Evolutionary conservation across 2,888 invertebrate genomes (phyloP).

Genomic region (Caenorhabditis sp.): DNA sequence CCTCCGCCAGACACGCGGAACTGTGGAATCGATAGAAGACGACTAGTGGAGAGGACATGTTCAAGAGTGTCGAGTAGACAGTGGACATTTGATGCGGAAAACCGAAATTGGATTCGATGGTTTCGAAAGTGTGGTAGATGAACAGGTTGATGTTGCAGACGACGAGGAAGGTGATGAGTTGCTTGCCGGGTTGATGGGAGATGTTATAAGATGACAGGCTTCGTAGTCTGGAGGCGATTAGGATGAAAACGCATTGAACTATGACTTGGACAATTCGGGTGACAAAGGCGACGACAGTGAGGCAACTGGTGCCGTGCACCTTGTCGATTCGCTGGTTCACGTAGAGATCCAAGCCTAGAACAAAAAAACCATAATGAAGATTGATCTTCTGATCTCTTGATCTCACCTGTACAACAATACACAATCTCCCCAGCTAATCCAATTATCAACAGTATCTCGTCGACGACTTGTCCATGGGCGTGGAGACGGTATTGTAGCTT

Average conservation of each 20-base stretch:
- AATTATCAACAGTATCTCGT: conserved; percentile 59
- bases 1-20: conserved; percentile 72
- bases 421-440: conserved; percentile 61
- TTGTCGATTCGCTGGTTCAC: conserved; percentile 35
- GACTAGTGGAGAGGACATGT: conserved; percentile 59
- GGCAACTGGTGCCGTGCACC: conserved; percentile 24
- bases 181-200: conserved; percentile 76
- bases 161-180: conserved; percentile 80
- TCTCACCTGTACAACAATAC: conserved; percentile 58
- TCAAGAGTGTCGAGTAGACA: conserved; percentile 66
- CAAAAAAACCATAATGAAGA: no score
- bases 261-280: conserved; percentile 78
- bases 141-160: conserved; percentile 81
- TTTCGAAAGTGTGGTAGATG: conserved; percentile 75
- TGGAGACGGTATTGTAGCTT: conserved; percentile 61
- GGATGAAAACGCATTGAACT: conserved; percentile 79
- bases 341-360: conserved; percentile 65
- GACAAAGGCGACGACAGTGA: conserved; percentile 72
- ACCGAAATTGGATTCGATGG: conserved; percentile 76
- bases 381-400: no score
- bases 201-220: conserved; percentile 52
- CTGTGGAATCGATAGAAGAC: conserved; percentile 71
- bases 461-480: conserved; percentile 64
- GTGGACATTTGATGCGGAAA: conserved; percentile 54
- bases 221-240: conserved; percentile 71